Evolutionary conservation across 2,113 vertebrate species (phyloP).

Genomic region (Esox niger): DNA sequence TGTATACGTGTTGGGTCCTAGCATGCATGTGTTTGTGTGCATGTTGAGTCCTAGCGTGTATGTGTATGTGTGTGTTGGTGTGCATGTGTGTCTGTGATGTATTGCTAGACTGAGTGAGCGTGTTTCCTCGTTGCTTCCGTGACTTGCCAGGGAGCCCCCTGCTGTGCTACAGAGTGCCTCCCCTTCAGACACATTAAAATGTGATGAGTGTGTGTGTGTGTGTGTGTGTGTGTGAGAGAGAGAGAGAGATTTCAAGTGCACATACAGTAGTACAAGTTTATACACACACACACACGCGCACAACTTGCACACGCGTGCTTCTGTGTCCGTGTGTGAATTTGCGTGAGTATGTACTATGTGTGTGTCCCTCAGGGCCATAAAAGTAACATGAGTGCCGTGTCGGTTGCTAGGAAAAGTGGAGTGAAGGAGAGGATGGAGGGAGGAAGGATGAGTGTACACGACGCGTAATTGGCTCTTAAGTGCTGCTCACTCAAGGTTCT

Average conservation of each 20-base stretch:
- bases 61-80: conserved; percentile 45
- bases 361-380: conserved; percentile 59
- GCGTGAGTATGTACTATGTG: too few species aligned
- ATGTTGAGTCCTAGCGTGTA: too few species aligned
- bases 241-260: conserved; percentile 49
- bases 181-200: conserved; percentile 75
- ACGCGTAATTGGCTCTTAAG: conserved; percentile 73
- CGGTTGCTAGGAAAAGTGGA: conserved; percentile 24
- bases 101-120: conserved; percentile 59
- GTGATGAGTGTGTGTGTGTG: conserved; percentile 59
- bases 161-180: conserved; percentile 69
- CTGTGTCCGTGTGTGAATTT: too few species aligned
- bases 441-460: conserved; percentile 57
- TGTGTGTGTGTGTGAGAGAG: conserved; percentile 27
- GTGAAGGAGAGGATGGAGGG: background rate
- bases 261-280: conserved; percentile 19
- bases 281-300: too few species aligned
- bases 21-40: conserved; percentile 49
- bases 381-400: conserved; percentile 65
- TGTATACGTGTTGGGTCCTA: too few species aligned
- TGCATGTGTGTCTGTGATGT: conserved; percentile 12
- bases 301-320: conserved; percentile 13
- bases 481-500: conserved; percentile 67
- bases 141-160: conserved; percentile 71
- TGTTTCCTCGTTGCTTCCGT: conserved; percentile 71